Conservation (phyloP, 2,888 invertebrate genomes). For the Physocephala rufipes region DNA sequence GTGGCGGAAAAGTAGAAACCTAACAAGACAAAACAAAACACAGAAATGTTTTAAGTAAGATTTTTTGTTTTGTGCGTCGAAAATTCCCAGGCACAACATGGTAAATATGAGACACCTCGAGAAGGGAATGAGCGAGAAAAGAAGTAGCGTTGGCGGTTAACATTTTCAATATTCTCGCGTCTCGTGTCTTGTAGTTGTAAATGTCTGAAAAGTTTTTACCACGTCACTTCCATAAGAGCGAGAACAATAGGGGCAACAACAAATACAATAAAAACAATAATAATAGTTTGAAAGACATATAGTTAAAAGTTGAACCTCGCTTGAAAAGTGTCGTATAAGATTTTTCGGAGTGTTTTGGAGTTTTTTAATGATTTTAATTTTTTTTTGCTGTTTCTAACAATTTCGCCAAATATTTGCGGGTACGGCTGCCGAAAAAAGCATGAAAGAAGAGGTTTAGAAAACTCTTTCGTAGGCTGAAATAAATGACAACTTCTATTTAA, state of each 20-base stretch:
- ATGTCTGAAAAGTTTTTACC: conserved; percentile 37
- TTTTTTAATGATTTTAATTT: not conserved
- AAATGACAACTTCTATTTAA: not conserved
- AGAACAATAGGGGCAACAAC: not conserved
- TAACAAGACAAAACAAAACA: too few species aligned
- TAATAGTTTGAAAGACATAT: not conserved
- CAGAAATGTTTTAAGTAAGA: conserved; percentile 18
- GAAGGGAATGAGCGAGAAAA: not conserved
- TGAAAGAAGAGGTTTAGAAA: not conserved
- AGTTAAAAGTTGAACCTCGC: not conserved
- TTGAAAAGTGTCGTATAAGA: not conserved
- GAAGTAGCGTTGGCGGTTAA: conserved; percentile 2
- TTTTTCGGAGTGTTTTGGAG: not conserved
- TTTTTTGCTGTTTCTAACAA: not conserved
- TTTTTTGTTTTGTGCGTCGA: conserved; percentile 40
- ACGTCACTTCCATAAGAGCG: too few species aligned
- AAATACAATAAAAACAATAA: not conserved
- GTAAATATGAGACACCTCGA: conserved; percentile 33
- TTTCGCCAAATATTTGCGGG: not conserved
- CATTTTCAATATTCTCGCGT: conserved; percentile 15
- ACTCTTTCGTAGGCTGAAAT: not conserved
- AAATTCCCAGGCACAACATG: conserved; percentile 43
- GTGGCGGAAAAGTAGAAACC: conserved; percentile 16
- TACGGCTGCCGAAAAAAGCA: not conserved
- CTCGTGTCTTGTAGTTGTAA: conserved; percentile 22